Percentiles rank a stretch among this genome's conserved stretches.
Conservation (phyloP, 2,113 vertebrate species). For the Corythaeola cristata region DNA sequence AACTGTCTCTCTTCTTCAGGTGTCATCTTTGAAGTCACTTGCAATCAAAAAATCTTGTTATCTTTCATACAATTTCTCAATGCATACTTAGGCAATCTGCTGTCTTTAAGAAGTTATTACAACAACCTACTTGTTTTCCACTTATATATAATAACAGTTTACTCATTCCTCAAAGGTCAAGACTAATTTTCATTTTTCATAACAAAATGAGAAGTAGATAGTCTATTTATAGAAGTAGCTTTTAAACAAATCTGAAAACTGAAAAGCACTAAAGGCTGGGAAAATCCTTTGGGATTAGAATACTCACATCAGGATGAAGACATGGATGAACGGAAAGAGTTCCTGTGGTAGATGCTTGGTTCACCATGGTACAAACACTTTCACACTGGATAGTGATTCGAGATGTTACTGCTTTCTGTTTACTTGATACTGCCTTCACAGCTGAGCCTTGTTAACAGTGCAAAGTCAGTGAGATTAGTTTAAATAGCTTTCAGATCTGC, state of each 20-base stretch:
- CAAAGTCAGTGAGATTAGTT: not conserved
- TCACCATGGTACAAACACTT: not conserved
- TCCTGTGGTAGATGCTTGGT: not conserved
- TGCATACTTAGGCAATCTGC: not conserved
- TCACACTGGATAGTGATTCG: not conserved
- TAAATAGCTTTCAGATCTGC: conserved; percentile 1
- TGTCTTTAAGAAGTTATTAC: not conserved
- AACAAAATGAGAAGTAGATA: not conserved
- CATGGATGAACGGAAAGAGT: not conserved
- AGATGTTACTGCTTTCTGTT: not conserved
- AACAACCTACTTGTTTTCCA: not conserved
- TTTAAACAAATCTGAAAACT: not conserved
- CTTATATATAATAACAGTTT: not conserved
- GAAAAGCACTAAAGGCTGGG: not conserved
- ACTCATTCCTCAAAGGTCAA: not conserved
- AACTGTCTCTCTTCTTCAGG: not conserved
- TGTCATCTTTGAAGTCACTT: not conserved
- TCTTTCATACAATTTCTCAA: not conserved
- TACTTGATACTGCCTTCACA: not conserved
- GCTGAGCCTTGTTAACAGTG: not conserved
- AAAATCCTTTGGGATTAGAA: not conserved
- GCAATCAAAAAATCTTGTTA: not conserved
- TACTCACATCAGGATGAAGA: not conserved
- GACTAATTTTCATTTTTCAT: not conserved
- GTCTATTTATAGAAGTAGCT: not conserved